Evolutionary conservation across 1,140 invertebrate genomes (phyloP).

Genomic region (Drosophila subpulchrella): DNA sequence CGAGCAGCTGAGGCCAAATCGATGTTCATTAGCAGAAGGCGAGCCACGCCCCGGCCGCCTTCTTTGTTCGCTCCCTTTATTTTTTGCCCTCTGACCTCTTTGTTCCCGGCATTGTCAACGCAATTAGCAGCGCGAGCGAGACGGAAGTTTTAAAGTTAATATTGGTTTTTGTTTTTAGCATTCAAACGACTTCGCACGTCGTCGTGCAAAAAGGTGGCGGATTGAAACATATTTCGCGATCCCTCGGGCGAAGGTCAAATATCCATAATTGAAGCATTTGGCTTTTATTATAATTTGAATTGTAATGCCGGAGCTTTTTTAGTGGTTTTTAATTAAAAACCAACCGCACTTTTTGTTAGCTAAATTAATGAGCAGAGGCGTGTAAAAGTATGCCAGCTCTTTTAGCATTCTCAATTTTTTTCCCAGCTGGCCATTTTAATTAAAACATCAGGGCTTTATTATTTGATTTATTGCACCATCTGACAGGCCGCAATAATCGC

Average conservation of each 20-base stretch:
- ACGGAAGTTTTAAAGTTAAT: constrained; percentile 66
- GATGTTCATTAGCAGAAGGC: constrained; percentile 77
- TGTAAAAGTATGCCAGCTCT: background rate
- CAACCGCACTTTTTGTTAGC: constrained; percentile 58
- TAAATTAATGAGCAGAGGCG: constrained; percentile 47
- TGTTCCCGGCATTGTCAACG: constrained; percentile 66
- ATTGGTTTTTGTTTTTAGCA: constrained; percentile 61
- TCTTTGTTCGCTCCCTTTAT: constrained; percentile 17
- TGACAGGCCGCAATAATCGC: constrained; percentile 45
- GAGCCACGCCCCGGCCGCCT: constrained; percentile 11
- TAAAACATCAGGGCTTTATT: constrained; percentile 71
- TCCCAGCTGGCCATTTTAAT: constrained; percentile 58
- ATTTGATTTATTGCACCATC: constrained; percentile 66
- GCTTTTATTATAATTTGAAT: constrained; percentile 40
- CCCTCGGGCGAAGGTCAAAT: constrained; percentile 17
- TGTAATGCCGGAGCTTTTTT: constrained; percentile 31
- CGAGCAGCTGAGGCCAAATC: constrained; percentile 71
- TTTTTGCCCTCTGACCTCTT: constrained; percentile 36
- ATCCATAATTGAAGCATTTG: constrained; percentile 37
- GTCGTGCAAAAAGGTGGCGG: constrained; percentile 11
- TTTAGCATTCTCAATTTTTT: background rate
- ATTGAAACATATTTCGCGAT: constrained; percentile 41
- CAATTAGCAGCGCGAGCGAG: constrained; percentile 61
- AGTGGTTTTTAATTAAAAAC: constrained; percentile 67
- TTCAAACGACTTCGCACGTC: constrained; percentile 56